phyloP scores from a whole-genome alignment of 2,113 vertebrate species.

The Poeciliopsis retropinna region DNA sequence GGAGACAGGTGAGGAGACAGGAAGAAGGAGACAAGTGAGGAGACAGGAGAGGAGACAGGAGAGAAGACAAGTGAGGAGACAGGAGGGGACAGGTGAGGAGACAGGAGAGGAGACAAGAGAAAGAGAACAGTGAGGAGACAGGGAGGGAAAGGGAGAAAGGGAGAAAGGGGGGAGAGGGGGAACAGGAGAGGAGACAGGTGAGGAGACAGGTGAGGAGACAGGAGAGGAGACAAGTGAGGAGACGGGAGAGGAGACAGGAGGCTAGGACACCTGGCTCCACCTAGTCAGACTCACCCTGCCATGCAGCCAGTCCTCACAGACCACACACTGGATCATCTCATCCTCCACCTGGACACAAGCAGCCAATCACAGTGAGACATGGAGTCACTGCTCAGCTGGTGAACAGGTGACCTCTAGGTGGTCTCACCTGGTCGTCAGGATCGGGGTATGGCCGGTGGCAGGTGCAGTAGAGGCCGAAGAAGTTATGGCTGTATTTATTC shows the following conservation, averaged over 20 bases:
- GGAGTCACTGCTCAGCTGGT: neutral
- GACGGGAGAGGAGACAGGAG: too few relatives aligned
- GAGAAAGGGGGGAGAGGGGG: too few relatives aligned
- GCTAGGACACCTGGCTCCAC: neutral
- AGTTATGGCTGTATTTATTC: slow-evolving; percentile 98
- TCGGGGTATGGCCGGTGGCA: slow-evolving; percentile 97
- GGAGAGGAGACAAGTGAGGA: too few relatives aligned
- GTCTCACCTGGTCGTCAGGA: slow-evolving; percentile 93
- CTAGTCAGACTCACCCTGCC: slow-evolving; percentile 86
- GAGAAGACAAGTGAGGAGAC: too few relatives aligned
- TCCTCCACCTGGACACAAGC: slow-evolving; percentile 79
- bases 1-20: too few relatives aligned
- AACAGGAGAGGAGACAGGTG: too few relatives aligned
- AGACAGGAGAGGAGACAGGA: too few relatives aligned
- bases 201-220: neutral
- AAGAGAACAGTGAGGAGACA: too few relatives aligned
- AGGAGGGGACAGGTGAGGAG: neutral
- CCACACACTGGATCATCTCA: slow-evolving; percentile 98
- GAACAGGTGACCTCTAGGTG: neutral
- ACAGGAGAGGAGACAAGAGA: too few relatives aligned
- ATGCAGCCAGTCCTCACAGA: slow-evolving; percentile 99
- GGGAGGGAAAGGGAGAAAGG: too few relatives aligned
- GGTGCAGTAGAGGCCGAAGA: slow-evolving; percentile 93
- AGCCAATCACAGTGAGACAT: neutral
- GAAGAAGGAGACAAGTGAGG: too few relatives aligned